Base-by-base conservation (phyloP, 1,140 invertebrate species). In the Heliconius congener region DNA sequence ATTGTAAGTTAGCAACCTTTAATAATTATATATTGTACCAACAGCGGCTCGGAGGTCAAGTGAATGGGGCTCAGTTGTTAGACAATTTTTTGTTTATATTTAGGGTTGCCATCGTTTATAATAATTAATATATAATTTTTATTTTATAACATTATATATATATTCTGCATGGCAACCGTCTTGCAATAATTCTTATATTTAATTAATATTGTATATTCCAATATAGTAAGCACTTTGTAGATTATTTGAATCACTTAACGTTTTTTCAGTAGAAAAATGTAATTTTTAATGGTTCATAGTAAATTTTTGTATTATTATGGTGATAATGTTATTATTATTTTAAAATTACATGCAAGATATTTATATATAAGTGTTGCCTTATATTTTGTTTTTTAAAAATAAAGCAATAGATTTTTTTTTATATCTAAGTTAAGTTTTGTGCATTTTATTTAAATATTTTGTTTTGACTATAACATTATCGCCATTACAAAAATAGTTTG, bases 1-100 rank as follows among this genome's bases (percentile, higher is more conserved):
- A 66, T 66, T 23, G 19, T 66, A 9, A 66, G 19, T 30, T 66
- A 66, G 57, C 55, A 57, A 57, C 55, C n/a, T 57, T 57, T 3
- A 11, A 66, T 66, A 66, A 5, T 27, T 66, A 66, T 30, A 23
- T 66, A 23, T 27, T 66, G 27, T 4, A 66, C 4, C 8, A 66
- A 30, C 23, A 66, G 27, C 60, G 60, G 60, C 23, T 66, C 13
- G 60, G 27, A 66, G 60, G 60, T 66, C 27, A 27, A n/a, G 11
- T 66, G 27, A 27, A 66, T 30, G 60, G 60, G 23, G 60, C 60
- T 66, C 13, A 66, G 60, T 66, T 66, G 60, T 66, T 66, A 66
- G 60, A 66, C 60, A 30, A 27, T 30, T 66, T 1, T 16, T 66
- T 66, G 27, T 30, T 13, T 5, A 27, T 60, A 9, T 23, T n/a